phyloP scores from a whole-genome alignment of 2,888 invertebrate species.

The Epirrita christyi region DNA sequence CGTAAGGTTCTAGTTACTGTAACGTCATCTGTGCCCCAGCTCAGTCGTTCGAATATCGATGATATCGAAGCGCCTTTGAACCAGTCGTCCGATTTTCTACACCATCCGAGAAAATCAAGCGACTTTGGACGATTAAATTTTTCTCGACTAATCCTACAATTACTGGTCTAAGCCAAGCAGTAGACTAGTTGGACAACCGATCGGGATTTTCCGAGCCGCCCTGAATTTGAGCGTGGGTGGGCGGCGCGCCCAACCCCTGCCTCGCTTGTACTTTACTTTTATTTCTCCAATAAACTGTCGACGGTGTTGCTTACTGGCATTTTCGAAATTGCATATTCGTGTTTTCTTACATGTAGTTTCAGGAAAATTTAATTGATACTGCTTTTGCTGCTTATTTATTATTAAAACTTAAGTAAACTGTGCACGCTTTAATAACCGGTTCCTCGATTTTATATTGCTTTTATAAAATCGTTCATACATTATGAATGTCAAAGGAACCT shows the following conservation, averaged over 20 bases:
- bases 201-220: conserved; percentile 42
- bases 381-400: not conserved
- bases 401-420: not conserved
- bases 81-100: conserved; percentile 19
- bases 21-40: conserved; percentile 14
- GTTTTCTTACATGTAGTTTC: not conserved
- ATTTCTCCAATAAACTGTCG: conserved; percentile 45
- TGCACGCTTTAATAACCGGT: not conserved
- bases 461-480: conserved; percentile 1
- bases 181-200: conserved; percentile 44
- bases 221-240: conserved; percentile 42
- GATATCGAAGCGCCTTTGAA: conserved; percentile 34
- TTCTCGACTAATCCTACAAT: conserved; percentile 14
- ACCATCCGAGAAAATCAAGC: conserved; percentile 10
- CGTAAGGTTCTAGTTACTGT: conserved; percentile 12
- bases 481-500: conserved; percentile 11
- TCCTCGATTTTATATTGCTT: no score
- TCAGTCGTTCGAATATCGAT: conserved; percentile 42
- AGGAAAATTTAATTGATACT: not conserved
- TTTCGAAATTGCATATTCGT: conserved; percentile 5
- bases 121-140: conserved; percentile 5
- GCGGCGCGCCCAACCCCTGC: conserved; percentile 46
- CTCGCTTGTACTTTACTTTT: conserved; percentile 41
- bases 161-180: not conserved
- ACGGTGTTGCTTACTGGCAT: conserved; percentile 42